These are phyloP conservation scores for Belgica antarctica DNA, from an alignment of 2,888 invertebrate genomes.

Conservation along the genomic window DNA sequence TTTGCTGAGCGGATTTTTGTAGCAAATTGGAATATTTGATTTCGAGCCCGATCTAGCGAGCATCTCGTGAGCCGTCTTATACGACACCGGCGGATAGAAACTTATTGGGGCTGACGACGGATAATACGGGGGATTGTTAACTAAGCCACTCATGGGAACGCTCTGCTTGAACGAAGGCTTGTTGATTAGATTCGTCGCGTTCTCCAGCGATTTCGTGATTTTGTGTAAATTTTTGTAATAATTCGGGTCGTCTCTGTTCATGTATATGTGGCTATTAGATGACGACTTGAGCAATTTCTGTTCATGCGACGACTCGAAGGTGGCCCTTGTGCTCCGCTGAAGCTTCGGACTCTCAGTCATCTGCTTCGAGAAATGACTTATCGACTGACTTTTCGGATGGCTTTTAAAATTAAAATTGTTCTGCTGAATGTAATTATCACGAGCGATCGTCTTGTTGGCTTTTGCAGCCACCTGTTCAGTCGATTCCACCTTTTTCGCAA, in stretches of 20 bases:
- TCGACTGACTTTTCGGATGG: conserved; percentile 2
- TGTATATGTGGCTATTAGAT: conserved; percentile 39
- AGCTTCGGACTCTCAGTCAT: conserved; percentile 17
- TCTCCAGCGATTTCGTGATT: conserved; percentile 35
- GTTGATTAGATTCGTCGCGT: conserved; percentile 28
- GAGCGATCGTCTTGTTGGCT: background rate
- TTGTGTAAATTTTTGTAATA: conserved; percentile 41
- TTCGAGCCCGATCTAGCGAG: conserved; percentile 45
- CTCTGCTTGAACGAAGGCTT: conserved; percentile 6
- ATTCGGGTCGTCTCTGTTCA: conserved; percentile 40
- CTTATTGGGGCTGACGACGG: conserved; percentile 20
- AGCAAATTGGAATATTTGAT: conserved; percentile 53
- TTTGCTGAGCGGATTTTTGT: conserved; percentile 49
- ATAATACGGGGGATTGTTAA: background rate
- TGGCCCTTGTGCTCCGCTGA: background rate
- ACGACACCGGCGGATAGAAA: conserved; percentile 29
- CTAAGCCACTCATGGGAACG: conserved; percentile 21
- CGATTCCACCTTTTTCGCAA: background rate
- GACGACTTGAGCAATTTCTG: conserved; percentile 27
- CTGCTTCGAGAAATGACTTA: background rate
- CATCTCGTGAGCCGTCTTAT: conserved; percentile 25
- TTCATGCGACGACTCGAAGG: background rate
- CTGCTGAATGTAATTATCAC: no score
- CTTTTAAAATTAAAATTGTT: background rate
- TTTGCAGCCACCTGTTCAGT: background rate